These are phyloP conservation scores for Sinhomidia bicolor DNA, from an alignment of 2,888 invertebrate genomes.

Conservation along the genomic window DNA sequence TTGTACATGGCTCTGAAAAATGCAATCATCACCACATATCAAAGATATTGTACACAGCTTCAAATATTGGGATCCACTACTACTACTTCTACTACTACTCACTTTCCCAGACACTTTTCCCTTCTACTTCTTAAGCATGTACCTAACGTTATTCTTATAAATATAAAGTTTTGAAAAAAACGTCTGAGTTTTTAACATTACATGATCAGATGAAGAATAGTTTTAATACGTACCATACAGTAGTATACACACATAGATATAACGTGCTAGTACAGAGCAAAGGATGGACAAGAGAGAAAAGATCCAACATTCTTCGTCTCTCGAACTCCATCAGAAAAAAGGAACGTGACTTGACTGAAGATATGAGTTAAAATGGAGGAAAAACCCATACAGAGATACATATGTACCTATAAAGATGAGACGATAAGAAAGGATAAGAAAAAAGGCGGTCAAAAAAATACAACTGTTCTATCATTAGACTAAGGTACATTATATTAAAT, in stretches of 20 bases:
- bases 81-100: neutral
- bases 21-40: conserved; percentile 34
- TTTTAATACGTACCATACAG: neutral
- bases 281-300: neutral
- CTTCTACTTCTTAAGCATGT: no score
- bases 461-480: neutral
- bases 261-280: neutral
- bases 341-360: conserved; percentile 65
- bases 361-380: conserved; percentile 51
- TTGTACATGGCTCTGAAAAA: conserved; percentile 38
- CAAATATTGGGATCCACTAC: neutral
- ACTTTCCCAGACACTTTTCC: no score
- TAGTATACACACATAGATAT: neutral
- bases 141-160: no score
- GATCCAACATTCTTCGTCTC: conserved; percentile 50
- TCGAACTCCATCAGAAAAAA: conserved; percentile 61
- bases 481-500: conserved; percentile 36
- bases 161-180: conserved; percentile 6
- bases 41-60: conserved; percentile 6
- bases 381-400: conserved; percentile 2
- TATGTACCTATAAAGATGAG: conserved; percentile 41
- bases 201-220: conserved; percentile 29
- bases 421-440: neutral
- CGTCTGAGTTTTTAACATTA: conserved; percentile 45
- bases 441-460: neutral